Percentiles rank a stretch among this genome's conserved stretches.
phyloP scores from a whole-genome alignment of 2,797 vertebrate genomes.

The Poeciliopsis presidionis region DNA sequence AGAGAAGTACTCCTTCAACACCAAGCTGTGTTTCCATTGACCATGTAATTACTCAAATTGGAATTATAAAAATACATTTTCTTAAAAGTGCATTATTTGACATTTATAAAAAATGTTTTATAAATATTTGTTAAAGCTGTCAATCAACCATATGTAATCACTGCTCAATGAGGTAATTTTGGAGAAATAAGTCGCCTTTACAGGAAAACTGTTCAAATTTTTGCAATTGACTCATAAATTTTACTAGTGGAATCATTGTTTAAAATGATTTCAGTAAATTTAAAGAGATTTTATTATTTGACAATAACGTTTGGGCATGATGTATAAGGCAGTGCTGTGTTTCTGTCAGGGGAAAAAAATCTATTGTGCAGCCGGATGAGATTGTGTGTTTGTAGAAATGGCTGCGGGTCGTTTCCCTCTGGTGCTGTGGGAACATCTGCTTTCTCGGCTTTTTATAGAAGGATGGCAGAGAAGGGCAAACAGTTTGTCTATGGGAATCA shows the following conservation, averaged over 20 bases:
- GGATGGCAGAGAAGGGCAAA: slow-evolving; percentile 44
- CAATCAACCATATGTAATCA: too few relatives aligned
- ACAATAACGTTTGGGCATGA: neutral
- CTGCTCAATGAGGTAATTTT: too few relatives aligned
- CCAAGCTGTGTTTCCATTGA: neutral
- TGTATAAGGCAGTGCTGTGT: neutral
- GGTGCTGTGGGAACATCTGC: slow-evolving; percentile 74
- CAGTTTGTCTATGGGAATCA: slow-evolving; percentile 45
- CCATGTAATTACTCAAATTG: too few relatives aligned
- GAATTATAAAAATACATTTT: too few relatives aligned
- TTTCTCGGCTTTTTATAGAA: slow-evolving; percentile 65
- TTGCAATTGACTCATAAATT: neutral
- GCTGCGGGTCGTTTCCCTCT: slow-evolving; percentile 28
- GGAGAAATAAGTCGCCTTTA: too few relatives aligned
- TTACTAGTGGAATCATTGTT: neutral
- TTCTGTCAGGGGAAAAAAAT: slow-evolving; percentile 8
- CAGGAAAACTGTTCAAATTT: too few relatives aligned
- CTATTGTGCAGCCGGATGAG: neutral
- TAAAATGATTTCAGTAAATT: neutral
- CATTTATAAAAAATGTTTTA: too few relatives aligned
- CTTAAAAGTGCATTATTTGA: too few relatives aligned
- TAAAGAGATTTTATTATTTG: neutral
- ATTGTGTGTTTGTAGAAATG: slow-evolving; percentile 34
- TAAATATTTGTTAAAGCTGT: too few relatives aligned
- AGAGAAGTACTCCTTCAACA: neutral